Evolutionary conservation across 2,113 vertebrate genomes (phyloP).

Genomic region (Salvelinus alpinus): DNA sequence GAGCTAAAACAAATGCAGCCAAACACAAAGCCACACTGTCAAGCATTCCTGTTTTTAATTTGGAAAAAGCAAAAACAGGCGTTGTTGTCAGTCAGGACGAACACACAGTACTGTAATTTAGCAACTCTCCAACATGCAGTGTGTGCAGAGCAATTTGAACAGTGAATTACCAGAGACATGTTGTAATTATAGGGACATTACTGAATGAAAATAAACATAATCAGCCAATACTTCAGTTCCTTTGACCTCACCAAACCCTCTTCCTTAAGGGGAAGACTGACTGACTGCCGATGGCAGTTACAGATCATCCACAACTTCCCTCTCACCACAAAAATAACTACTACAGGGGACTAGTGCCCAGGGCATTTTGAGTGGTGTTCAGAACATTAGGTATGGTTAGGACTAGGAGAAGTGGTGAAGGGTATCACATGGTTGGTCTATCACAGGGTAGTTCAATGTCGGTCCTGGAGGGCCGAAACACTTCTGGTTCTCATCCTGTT

Average conservation of each 20-base stretch:
- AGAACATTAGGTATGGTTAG: too few relatives aligned
- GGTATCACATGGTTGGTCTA: neutral
- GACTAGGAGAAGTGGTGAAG: too few relatives aligned
- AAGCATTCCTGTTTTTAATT: neutral
- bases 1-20: neutral
- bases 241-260: conserved; percentile 9
- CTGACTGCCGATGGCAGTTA: neutral
- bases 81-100: neutral
- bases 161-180: conserved; percentile 21
- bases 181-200: conserved; percentile 43
- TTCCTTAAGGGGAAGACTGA: neutral
- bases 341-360: neutral
- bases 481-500: too few relatives aligned
- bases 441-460: too few relatives aligned
- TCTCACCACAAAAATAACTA: neutral
- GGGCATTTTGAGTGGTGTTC: too few relatives aligned
- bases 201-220: conserved; percentile 33
- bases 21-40: neutral
- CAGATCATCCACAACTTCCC: conserved; percentile 7
- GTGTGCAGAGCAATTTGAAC: conserved; percentile 17
- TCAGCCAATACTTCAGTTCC: conserved; percentile 9
- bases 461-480: too few relatives aligned
- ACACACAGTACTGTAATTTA: conserved; percentile 27
- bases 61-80: neutral
- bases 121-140: conserved; percentile 23